A percentile compares a stretch with the other conserved stretches of the same genome.
Evolutionary conservation across 1,140 invertebrate genomes (phyloP).

Genomic region (Leptinotarsa undecemlineata): DNA sequence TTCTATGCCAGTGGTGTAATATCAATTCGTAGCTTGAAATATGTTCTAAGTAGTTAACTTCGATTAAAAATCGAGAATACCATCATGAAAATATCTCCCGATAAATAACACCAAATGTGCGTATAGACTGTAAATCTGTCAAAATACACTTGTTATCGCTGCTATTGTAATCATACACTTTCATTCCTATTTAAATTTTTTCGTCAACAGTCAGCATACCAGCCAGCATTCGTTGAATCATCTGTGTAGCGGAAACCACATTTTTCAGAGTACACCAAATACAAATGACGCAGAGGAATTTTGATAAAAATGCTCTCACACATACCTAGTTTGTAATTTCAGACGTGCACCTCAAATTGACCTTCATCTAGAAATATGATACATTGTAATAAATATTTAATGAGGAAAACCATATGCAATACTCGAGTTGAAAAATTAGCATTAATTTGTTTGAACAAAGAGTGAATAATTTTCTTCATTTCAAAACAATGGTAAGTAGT

Average conservation of each 20-base stretch:
- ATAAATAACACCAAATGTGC: no score
- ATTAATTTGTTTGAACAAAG: no score
- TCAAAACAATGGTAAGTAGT: neutral
- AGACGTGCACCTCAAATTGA: neutral
- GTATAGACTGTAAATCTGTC: neutral
- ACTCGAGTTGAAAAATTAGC: no score
- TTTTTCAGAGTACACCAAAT: neutral
- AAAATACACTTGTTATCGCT: neutral
- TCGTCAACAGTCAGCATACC: neutral
- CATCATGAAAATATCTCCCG: no score
- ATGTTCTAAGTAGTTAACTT: no score
- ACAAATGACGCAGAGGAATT: neutral
- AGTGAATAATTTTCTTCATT: no score
- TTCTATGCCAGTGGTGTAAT: no score
- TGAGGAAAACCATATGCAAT: no score
- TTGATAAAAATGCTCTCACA: constrained; percentile 3
- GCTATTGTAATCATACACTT: neutral
- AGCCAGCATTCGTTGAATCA: neutral
- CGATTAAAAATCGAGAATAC: no score
- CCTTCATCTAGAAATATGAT: constrained; percentile 3
- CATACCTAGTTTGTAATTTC: neutral
- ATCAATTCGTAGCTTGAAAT: no score
- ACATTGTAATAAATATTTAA: neutral
- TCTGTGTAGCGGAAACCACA: neutral
- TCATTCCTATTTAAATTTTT: neutral